Evolutionary conservation across 2,888 invertebrate species (phyloP).

Genomic region (Pardosa pseudoannulata): DNA sequence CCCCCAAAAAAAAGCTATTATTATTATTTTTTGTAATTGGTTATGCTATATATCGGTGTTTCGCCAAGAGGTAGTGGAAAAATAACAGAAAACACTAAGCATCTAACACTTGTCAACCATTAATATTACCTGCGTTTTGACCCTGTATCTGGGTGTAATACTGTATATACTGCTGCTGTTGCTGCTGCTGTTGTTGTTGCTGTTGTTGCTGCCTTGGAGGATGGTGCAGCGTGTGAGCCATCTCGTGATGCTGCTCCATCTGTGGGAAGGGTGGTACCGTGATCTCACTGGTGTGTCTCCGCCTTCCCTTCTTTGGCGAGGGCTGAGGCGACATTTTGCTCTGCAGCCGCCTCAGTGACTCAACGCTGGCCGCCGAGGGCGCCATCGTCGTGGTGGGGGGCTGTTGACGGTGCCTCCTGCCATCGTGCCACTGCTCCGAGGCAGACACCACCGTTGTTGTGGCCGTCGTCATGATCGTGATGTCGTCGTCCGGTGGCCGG

Average conservation of each 20-base stretch:
- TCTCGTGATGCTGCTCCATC: constrained; percentile 77
- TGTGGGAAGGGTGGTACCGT: constrained; percentile 80
- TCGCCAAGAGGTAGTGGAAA: too few species aligned
- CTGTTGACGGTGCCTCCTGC: not conserved
- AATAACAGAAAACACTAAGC: too few species aligned
- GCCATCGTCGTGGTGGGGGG: constrained; percentile 48
- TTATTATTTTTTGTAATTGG: too few species aligned
- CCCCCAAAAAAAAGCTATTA: too few species aligned
- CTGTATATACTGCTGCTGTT: not conserved
- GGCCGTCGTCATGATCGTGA: constrained; percentile 69
- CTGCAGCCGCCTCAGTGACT: constrained; percentile 63
- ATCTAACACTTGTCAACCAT: too few species aligned
- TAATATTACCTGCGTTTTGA: constrained; percentile 36
- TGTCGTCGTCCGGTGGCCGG: constrained; percentile 49
- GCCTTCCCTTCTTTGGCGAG: constrained; percentile 77
- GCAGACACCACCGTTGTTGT: constrained; percentile 67
- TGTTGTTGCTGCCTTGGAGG: constrained; percentile 2
- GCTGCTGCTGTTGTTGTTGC: constrained; percentile 6
- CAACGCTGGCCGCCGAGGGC: constrained; percentile 41
- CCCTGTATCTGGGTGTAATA: constrained; percentile 8
- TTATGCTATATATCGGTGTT: too few species aligned
- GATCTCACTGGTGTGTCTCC: constrained; percentile 80
- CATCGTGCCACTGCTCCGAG: constrained; percentile 44
- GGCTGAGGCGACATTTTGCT: constrained; percentile 77
- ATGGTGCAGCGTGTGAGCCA: constrained; percentile 19